Conservation (phyloP, 2,888 invertebrate species). For the Mylabris sibirica region DNA sequence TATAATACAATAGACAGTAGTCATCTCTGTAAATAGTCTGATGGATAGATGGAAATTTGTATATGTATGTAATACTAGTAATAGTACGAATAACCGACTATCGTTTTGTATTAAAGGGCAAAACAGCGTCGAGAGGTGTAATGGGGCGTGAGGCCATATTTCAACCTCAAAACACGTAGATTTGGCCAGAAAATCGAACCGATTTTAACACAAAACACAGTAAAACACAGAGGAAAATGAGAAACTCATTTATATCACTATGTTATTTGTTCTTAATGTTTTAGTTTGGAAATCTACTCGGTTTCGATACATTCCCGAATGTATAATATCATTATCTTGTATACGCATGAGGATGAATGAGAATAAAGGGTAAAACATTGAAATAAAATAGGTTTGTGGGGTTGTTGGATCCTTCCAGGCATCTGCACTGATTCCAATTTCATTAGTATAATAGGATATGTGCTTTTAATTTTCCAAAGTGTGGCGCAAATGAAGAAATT, state of each 20-base stretch:
- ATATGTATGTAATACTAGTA: neutral
- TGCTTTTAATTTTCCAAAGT: neutral
- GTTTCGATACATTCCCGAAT: neutral
- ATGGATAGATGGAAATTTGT: neutral
- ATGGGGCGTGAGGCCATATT: slow-evolving; percentile 51
- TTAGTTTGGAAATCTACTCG: neutral
- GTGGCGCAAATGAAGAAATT: neutral
- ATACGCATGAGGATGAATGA: slow-evolving; percentile 2
- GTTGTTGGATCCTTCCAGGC: neutral
- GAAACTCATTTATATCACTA: neutral
- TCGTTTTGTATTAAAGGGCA: slow-evolving; percentile 42
- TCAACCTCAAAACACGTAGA: slow-evolving; percentile 41
- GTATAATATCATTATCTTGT: slow-evolving; percentile 4
- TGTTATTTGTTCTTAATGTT: neutral
- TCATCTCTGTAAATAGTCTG: neutral
- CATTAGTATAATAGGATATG: neutral
- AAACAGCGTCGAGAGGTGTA: slow-evolving; percentile 50
- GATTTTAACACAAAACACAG: slow-evolving; percentile 2
- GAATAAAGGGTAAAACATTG: slow-evolving; percentile 2
- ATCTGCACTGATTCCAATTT: slow-evolving; percentile 1
- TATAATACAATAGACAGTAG: neutral
- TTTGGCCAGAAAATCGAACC: slow-evolving; percentile 43
- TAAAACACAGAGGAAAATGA: neutral
- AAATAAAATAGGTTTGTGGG: neutral
- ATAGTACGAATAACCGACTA: slow-evolving; percentile 2